Percentiles rank a stretch among this genome's conserved stretches.
These are phyloP conservation scores for Oxyscelio sp. DNA, from an alignment of 2,888 invertebrate genomes.

Conservation along the genomic window DNA sequence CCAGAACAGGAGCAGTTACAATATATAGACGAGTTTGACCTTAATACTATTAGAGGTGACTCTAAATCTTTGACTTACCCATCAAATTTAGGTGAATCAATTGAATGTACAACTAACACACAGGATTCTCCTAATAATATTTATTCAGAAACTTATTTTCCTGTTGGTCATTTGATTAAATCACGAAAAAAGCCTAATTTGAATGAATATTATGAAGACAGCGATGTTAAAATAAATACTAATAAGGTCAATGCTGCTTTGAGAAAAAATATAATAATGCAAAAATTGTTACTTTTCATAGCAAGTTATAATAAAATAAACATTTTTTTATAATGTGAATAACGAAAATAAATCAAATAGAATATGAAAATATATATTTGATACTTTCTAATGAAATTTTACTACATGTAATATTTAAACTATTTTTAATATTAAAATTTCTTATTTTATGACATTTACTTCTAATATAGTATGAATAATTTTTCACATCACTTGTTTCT, in stretches of 20 bases:
- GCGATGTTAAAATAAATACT: constrained; percentile 79
- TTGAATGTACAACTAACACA: constrained; percentile 42
- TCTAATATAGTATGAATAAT: too few relatives aligned
- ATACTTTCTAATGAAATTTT: too few relatives aligned
- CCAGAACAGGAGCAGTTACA: constrained; percentile 63
- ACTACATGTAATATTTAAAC: too few relatives aligned
- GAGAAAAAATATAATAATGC: constrained; percentile 84
- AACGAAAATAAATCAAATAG: too few relatives aligned
- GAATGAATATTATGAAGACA: constrained; percentile 27
- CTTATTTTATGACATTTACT: too few relatives aligned
- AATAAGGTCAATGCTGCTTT: constrained; percentile 88
- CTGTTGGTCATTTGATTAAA: constrained; percentile 85
- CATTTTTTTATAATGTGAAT: too few relatives aligned
- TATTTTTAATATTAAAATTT: too few relatives aligned
- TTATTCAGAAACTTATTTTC: constrained; percentile 77
- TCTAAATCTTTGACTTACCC: constrained; percentile 81
- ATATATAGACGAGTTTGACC: constrained; percentile 85
- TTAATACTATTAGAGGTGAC: constrained; percentile 86
- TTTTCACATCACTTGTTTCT: too few relatives aligned
- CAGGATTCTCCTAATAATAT: constrained; percentile 74
- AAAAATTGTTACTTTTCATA: too few relatives aligned
- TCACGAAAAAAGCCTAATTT: constrained; percentile 70
- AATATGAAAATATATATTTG: too few relatives aligned
- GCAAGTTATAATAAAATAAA: too few relatives aligned
- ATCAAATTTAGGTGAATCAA: constrained; percentile 51